Base-by-base conservation (phyloP, 2,113 vertebrate genomes). In the Haplochromis burtoni region DNA sequence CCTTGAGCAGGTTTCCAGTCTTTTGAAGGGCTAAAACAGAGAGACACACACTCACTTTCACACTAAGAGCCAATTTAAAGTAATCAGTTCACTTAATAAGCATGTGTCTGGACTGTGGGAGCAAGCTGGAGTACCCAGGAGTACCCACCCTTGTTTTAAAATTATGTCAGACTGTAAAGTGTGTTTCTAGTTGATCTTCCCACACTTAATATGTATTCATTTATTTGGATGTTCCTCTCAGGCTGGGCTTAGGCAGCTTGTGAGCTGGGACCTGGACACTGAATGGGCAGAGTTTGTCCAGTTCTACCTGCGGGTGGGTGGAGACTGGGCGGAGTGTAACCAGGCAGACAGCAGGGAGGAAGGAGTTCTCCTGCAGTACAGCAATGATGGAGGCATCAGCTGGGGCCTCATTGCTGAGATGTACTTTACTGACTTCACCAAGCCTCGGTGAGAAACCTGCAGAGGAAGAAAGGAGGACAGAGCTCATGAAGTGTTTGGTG, bases 361-460 rank as follows among this genome's bases (percentile, higher is more conserved):
- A 91, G 98, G 99, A 3, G 96, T 99, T 51, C 95, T 99, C 82
- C 90, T 99, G 83, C 99, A 99, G 88, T 99, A 98, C 95, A 99
- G 98, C 92, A 99, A 98, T 40, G 97, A 99, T 0, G 99, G 98
- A 0, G 98, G 98, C 14, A 99, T 99, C 93, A 98, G 96, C 95
- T 99, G 99, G 99, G 97, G 98, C 40, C 97, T 99, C 29, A 97
- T 99, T 4, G 98, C 98, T 9, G 99, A 99, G 96, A 99, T 99
- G 98, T 99, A 99, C 95, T 99, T 99, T 96, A 99, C 98, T 12
- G 99, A 99, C 95, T 99, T 99, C 95, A 98, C 97, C 90, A 99
- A 98, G 83, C 97, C 98, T 80, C 98, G 98, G 97, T 97, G 87
- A 95, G 91, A 81, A 47, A 66, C n/a, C 14, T n/a, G 16, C 13